Percentiles rank a stretch among this genome's conserved stretches.
Evolutionary conservation across 2,888 invertebrate genomes (phyloP).

Genomic region (Mechanitis mazaeus): DNA sequence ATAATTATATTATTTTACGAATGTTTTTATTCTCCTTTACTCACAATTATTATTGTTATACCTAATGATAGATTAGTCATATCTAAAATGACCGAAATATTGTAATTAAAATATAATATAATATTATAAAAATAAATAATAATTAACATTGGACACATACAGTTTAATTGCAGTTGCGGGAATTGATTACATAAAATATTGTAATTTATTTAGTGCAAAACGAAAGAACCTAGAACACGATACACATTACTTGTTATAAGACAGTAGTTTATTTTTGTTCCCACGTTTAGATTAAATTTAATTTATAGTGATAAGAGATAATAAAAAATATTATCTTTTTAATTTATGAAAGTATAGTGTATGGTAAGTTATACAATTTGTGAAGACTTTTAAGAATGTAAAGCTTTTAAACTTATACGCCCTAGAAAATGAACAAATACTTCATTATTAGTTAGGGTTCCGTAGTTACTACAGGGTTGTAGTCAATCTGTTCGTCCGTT

Average conservation of each 20-base stretch:
- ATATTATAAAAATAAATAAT: slow-evolving; percentile 38
- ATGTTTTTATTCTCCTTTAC: slow-evolving; percentile 57
- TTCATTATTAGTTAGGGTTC: slow-evolving; percentile 61
- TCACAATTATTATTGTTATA: slow-evolving; percentile 57
- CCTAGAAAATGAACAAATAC: slow-evolving; percentile 54
- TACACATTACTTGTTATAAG: slow-evolving; percentile 31
- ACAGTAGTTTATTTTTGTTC: slow-evolving; percentile 30
- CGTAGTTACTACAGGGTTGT: slow-evolving; percentile 67
- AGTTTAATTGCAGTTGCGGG: slow-evolving; percentile 54
- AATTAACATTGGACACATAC: slow-evolving; percentile 36
- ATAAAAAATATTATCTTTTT: slow-evolving; percentile 45
- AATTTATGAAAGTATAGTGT: slow-evolving; percentile 54
- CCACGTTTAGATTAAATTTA: slow-evolving; percentile 38
- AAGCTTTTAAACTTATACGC: slow-evolving; percentile 67
- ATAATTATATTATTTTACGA: slow-evolving; percentile 55
- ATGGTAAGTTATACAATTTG: slow-evolving; percentile 69
- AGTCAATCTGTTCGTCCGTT: slow-evolving; percentile 71
- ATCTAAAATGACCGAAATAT: slow-evolving; percentile 58
- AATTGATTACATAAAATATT: slow-evolving; percentile 58
- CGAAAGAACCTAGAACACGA: slow-evolving; percentile 34
- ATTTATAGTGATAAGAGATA: slow-evolving; percentile 53
- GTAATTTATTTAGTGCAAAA: slow-evolving; percentile 41
- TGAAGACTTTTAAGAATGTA: slow-evolving; percentile 67
- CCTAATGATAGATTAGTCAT: slow-evolving; percentile 57
- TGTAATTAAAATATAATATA: slow-evolving; percentile 44